These are phyloP conservation scores for Zaprionus obscuricornis DNA, from an alignment of 2,888 invertebrate genomes.

Conservation along the genomic window DNA sequence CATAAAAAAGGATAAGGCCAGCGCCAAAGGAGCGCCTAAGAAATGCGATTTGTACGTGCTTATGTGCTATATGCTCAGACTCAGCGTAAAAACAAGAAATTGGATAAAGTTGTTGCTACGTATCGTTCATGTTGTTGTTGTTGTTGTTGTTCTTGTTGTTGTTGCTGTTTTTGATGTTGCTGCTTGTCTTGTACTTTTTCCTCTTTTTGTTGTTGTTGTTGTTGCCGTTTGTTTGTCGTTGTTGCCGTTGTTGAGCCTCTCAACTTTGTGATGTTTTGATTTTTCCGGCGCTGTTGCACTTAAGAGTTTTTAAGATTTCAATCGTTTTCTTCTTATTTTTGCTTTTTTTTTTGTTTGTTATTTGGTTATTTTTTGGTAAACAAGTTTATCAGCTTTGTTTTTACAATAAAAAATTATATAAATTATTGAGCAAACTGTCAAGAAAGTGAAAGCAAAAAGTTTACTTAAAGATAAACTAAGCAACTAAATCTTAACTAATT, in stretches of 20 bases:
- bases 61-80: constrained; percentile 72
- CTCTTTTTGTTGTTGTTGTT: background rate
- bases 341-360: constrained; percentile 41
- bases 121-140: constrained; percentile 5
- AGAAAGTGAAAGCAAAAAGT: too few relatives aligned
- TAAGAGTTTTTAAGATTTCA: constrained; percentile 24
- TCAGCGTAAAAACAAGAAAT: constrained; percentile 65
- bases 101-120: constrained; percentile 63
- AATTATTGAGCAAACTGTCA: too few relatives aligned
- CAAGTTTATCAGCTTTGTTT: too few relatives aligned
- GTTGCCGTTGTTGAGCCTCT: constrained; percentile 11
- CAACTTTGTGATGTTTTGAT: constrained; percentile 65
- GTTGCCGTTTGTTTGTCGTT: background rate
- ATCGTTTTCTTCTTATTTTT: constrained; percentile 33
- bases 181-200: background rate
- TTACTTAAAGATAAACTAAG: too few relatives aligned
- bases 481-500: too few relatives aligned
- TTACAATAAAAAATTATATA: too few relatives aligned
- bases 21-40: constrained; percentile 62
- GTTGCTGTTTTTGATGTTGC: background rate
- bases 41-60: constrained; percentile 84
- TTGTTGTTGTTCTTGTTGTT: background rate
- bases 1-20: constrained; percentile 73
- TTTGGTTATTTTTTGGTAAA: too few relatives aligned
- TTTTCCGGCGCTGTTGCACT: constrained; percentile 49